phyloP scores from a whole-genome alignment of 2,113 vertebrate genomes.

The Scartelaos histophorus region DNA sequence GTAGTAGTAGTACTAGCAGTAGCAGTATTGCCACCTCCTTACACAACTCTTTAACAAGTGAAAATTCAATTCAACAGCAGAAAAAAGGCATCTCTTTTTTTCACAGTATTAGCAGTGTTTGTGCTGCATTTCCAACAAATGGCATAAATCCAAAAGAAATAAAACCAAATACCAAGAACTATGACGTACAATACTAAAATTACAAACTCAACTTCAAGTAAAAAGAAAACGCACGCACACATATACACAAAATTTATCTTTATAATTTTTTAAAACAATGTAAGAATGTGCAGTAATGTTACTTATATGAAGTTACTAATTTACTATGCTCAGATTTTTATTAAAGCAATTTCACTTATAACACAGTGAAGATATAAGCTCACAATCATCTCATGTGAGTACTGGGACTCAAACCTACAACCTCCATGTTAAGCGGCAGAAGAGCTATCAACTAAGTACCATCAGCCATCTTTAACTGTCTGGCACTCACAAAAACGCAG shows the following conservation, averaged over 20 bases:
- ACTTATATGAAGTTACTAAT: too few relatives aligned
- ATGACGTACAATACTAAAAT: too few relatives aligned
- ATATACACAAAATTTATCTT: too few relatives aligned
- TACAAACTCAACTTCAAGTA: too few relatives aligned
- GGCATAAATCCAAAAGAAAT: background rate
- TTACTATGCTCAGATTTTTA: too few relatives aligned
- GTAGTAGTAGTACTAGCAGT: background rate
- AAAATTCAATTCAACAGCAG: conserved; percentile 4
- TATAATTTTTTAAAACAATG: too few relatives aligned
- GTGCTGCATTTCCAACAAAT: background rate
- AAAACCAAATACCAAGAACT: background rate
- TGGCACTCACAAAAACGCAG: background rate
- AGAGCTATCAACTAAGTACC: background rate
- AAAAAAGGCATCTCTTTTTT: background rate
- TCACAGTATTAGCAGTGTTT: background rate
- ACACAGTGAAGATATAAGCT: background rate
- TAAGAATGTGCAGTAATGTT: too few relatives aligned
- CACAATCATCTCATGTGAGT: background rate
- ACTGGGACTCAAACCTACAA: background rate
- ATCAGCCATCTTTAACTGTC: background rate
- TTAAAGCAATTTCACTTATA: background rate
- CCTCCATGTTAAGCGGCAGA: background rate
- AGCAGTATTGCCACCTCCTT: background rate
- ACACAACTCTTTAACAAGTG: conserved; percentile 17
- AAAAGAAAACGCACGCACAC: too few relatives aligned